Evolutionary conservation across 2,797 vertebrate species (phyloP), one percentile per base, ranked within the genome.

Genomic region (Lerista edwardsae): DNA sequence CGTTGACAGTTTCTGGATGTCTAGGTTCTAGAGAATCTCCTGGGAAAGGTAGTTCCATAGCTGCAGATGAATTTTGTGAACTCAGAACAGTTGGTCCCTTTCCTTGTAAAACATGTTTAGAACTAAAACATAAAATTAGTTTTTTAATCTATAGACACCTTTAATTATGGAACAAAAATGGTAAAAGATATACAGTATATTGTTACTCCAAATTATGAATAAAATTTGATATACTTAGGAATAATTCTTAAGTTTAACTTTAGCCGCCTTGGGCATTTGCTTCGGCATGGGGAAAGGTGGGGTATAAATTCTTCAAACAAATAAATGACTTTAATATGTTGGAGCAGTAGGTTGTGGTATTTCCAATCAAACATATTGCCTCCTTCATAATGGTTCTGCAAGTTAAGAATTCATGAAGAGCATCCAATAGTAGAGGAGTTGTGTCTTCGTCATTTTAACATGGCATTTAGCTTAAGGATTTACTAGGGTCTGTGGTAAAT

Each of bases 391-490:
- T 14, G 12, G 36, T 25, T 27, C 27, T 39, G 41, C 7, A 39
- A 41, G 51, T 41, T 12, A 17, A 79, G 9, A 34, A n/a, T 65
- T 39, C 74, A 57, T 39, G 9, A 23, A 44, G 29, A 25, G 4
- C 55, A 41, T 57, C 31, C 3, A 78, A 29, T 44, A 55, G 8
- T 36, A 14, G 44, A 85, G 47, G 44, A 74, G 31, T 59, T 80
- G 23, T 65, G 69, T 27, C 8, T 57, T 64, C 4, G 79, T 41
- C 73, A 11, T 64, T 79, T 84, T 74, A 73, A 79, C 65, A 57
- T 55, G 2, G 44, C 65, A 21, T 77, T 77, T 76, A 59, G 59
- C 65, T 79, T 67, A 85, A 79, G 83, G 21, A 55, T 84, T 74
- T 39, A 21, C 47, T 79, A 27, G 51, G 21, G 14, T 51, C 75